Evolutionary conservation across 2,797 vertebrate genomes (phyloP), one percentile per base, ranked within the genome.

Genomic region (Lates japonicus): DNA sequence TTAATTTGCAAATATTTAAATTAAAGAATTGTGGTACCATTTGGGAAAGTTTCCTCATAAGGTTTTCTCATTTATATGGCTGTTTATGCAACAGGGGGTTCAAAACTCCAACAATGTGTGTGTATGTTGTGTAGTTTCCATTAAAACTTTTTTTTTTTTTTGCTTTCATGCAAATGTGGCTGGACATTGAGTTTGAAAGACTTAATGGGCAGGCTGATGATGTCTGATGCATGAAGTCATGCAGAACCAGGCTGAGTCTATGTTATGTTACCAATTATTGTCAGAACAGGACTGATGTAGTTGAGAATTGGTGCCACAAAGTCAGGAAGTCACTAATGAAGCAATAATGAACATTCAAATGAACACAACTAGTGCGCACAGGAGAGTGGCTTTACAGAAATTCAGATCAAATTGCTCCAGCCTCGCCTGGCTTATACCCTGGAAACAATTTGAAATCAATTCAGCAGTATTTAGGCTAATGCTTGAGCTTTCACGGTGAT

Each of bases 401-500:
- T 76, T 74, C 71, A 76, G 49, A 84, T 88, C 70, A 89, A 88
- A 88, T 84, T 85, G 59, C 74, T 81, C 57, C 35, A 70, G 64
- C 54, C 62, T 68, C 76, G 42, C 59, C 71, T 37, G 29, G 82
- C 60, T 86, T 80, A 71, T 48, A 65, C 70, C 52, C 65, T 87
- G 78, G 80, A 89, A 90, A 88, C 81, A 79, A 87, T 87, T 77
- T 87, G 44, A 91, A 89, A 89, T 89, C 64, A 87, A 78, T 89
- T 82, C 70, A 74, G 86, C 76, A 39, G 81, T 13, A 80, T 92
- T 91, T 87, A 74, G 57, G 44, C 48, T 71, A 75, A 91, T 81
- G 78, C 72, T 62, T 55, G 54, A 63, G 78, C 78, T 85, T 81
- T 86, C 77, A 63, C 37, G 0, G 35, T n/a, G 25, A 51, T 67